A percentile compares a stretch with the other conserved stretches of the same genome.
phyloP scores from a whole-genome alignment of 2,113 vertebrate genomes.

The Pyxicephalus adspersus region DNA sequence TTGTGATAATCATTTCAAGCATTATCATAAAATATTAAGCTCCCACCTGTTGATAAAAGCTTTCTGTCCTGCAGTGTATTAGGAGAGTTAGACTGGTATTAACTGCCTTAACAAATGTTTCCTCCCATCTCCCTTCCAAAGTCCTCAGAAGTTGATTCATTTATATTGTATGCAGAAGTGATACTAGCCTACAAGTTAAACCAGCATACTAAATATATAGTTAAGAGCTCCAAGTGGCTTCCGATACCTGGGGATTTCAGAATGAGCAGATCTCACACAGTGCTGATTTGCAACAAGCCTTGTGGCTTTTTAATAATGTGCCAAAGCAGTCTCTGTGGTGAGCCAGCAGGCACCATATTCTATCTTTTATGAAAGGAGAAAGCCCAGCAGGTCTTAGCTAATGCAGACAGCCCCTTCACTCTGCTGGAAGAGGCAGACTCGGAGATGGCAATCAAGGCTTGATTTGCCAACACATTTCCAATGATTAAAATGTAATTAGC shows the following conservation, averaged over 20 bases:
- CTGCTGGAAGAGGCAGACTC: slow-evolving; percentile 92
- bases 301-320: slow-evolving; percentile 88
- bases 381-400: slow-evolving; percentile 78
- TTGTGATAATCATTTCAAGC: not conserved
- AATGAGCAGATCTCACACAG: slow-evolving; percentile 84
- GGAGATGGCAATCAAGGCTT: slow-evolving; percentile 98
- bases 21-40: slow-evolving; percentile 49
- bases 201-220: slow-evolving; percentile 69
- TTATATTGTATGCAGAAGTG: slow-evolving; percentile 62
- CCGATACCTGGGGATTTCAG: slow-evolving; percentile 81
- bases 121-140: not conserved
- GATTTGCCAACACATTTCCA: slow-evolving; percentile 99
- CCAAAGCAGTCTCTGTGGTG: slow-evolving; percentile 85
- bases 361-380: slow-evolving; percentile 78
- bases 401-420: slow-evolving; percentile 81
- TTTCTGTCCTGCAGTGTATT: slow-evolving; percentile 8
- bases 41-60: slow-evolving; percentile 42
- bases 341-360: slow-evolving; percentile 87
- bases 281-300: slow-evolving; percentile 85
- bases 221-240: slow-evolving; percentile 80
- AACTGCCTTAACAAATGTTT: slow-evolving; percentile 41
- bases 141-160: slow-evolving; percentile 41
- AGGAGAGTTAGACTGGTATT: slow-evolving; percentile 16
- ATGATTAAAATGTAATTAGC: slow-evolving; percentile 99
- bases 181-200: slow-evolving; percentile 67